Percentiles rank a stretch among this genome's conserved stretches.
Conservation (phyloP, 2,888 invertebrate genomes). For the Periphyllus acericola region DNA sequence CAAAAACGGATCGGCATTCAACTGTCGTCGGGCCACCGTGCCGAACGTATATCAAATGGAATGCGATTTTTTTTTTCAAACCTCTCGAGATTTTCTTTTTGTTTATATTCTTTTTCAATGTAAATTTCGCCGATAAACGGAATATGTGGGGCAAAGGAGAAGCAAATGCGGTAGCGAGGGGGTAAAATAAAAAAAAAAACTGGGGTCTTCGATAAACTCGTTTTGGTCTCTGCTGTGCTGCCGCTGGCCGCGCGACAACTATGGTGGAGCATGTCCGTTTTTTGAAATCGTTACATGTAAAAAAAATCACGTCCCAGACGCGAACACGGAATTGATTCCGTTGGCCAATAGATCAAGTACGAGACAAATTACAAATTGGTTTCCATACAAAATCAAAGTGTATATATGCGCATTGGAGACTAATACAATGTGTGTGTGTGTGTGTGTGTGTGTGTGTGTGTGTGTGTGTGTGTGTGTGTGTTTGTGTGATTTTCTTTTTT, state of each 20-base stretch:
- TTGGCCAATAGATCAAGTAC: constrained; percentile 53
- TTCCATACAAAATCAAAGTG: constrained; percentile 17
- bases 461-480: constrained; percentile 25
- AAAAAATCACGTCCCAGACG: constrained; percentile 52
- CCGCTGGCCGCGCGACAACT: constrained; percentile 7
- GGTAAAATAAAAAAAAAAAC: constrained; percentile 32
- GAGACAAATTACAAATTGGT: constrained; percentile 60
- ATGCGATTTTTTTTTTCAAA: constrained; percentile 51
- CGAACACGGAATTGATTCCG: constrained; percentile 50
- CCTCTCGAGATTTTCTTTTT: constrained; percentile 49
- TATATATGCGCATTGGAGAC: neutral
- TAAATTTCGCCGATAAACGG: constrained; percentile 60
- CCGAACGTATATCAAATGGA: constrained; percentile 50
- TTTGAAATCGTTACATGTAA: constrained; percentile 16
- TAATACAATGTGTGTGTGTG: neutral
- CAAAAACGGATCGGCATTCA: constrained; percentile 56
- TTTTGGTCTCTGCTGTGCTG: constrained; percentile 26
- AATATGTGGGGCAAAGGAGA: constrained; percentile 52
- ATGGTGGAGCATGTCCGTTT: constrained; percentile 59
- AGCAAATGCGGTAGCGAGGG: constrained; percentile 11
- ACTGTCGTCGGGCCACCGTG: constrained; percentile 50
- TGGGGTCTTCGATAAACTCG: constrained; percentile 37
- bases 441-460: neutral
- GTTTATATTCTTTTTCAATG: constrained; percentile 60
- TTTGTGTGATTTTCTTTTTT: constrained; percentile 35